Conservation (phyloP, 2,797 vertebrate species). For the Melanotaenia boesemani region DNA sequence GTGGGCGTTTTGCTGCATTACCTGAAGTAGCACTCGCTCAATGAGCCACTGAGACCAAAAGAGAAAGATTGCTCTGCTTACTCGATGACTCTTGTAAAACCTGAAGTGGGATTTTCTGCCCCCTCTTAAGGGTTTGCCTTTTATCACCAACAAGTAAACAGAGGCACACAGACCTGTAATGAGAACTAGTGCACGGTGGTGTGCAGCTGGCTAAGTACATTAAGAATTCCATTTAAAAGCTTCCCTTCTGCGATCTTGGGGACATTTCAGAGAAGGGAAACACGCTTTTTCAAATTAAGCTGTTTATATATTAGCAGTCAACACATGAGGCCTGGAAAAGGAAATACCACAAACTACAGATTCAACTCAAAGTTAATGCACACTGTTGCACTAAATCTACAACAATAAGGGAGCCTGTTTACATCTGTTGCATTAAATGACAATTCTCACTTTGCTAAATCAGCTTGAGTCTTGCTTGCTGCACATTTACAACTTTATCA, state of each 20-base stretch:
- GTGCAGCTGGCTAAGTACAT: conserved; percentile 38
- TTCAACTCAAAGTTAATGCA: neutral
- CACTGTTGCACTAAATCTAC: neutral
- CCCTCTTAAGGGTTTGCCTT: conserved; percentile 52
- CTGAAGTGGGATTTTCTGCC: conserved; percentile 58
- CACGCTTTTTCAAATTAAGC: conserved; percentile 15
- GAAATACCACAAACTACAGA: neutral
- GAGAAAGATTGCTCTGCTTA: conserved; percentile 40
- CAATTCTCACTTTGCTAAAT: too few relatives aligned
- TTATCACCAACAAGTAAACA: conserved; percentile 62
- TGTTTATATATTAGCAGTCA: conserved; percentile 22
- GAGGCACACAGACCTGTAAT: conserved; percentile 38
- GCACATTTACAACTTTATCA: too few relatives aligned
- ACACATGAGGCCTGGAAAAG: neutral
- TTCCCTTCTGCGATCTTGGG: conserved; percentile 25
- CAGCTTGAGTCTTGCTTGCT: too few relatives aligned
- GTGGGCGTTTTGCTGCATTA: conserved; percentile 50
- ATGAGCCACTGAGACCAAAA: conserved; percentile 38
- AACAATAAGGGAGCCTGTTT: neutral
- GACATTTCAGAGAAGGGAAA: conserved; percentile 26
- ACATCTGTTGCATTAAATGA: neutral
- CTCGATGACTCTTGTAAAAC: conserved; percentile 52
- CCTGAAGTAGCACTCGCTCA: conserved; percentile 51
- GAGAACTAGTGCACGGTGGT: conserved; percentile 26
- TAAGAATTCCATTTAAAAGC: conserved; percentile 42